phyloP scores from a whole-genome alignment of 1,140 invertebrate genomes.

The Anoplophora glabripennis region DNA sequence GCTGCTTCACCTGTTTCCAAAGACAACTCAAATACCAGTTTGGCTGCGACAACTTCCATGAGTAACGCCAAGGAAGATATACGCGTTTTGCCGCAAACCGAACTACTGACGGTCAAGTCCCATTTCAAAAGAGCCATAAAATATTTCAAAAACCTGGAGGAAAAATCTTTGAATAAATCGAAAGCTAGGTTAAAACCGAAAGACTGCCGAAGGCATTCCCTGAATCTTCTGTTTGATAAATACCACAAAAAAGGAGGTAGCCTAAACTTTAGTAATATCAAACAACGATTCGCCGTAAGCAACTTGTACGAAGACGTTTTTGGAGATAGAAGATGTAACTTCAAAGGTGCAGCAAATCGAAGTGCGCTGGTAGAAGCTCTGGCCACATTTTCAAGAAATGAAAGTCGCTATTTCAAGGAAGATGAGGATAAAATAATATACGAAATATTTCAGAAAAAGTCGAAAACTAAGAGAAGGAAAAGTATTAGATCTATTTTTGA shows the following conservation, averaged over 20 bases:
- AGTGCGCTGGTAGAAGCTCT: slow-evolving; percentile 19
- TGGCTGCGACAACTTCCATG: too few relatives aligned
- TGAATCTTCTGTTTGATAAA: slow-evolving; percentile 11
- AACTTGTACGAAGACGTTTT: slow-evolving; percentile 25
- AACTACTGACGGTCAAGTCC: background rate
- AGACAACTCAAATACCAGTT: slow-evolving; percentile 2
- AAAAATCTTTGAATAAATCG: slow-evolving; percentile 9
- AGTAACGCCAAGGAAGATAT: background rate
- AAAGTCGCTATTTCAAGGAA: background rate
- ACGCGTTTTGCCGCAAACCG: background rate
- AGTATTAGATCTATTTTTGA: slow-evolving; percentile 27
- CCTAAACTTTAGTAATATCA: slow-evolving; percentile 22
- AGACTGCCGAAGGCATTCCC: slow-evolving; percentile 6
- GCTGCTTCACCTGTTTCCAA: background rate
- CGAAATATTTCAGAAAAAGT: slow-evolving; percentile 22
- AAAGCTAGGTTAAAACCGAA: slow-evolving; percentile 6
- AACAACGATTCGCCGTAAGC: slow-evolving; percentile 17
- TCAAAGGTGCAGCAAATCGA: slow-evolving; percentile 25
- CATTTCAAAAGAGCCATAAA: slow-evolving; percentile 25
- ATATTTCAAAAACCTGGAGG: slow-evolving; percentile 28
- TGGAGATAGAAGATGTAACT: slow-evolving; percentile 19
- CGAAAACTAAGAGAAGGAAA: slow-evolving; percentile 22
- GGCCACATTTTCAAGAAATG: slow-evolving; percentile 14
- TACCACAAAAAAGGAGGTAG: slow-evolving; percentile 11
- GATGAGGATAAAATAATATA: slow-evolving; percentile 20